Base-by-base conservation (phyloP, 2,797 vertebrate species). In the Takifugu ocellatus region DNA sequence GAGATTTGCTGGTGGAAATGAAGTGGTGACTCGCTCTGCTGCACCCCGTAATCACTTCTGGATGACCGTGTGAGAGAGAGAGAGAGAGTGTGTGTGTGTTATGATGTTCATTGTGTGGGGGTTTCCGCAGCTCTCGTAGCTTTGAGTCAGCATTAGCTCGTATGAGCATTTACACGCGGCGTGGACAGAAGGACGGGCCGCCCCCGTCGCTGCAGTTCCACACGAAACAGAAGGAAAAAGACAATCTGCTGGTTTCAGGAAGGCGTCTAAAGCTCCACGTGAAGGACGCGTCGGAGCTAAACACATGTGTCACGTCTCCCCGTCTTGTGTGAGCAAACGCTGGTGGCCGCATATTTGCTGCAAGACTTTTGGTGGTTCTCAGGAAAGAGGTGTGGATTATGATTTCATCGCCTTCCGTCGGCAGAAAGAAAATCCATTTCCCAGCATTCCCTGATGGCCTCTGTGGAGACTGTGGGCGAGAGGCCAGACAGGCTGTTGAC, bases 361-460 rank as follows among this genome's bases (percentile, higher is more conserved):
- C 56, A 27, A 61, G 66, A 64, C 45, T 50, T 65, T 78, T 75
- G 67, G 68, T 85, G 81, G 72, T 72, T 78, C 73, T 85, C 79
- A 77, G 69, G 56, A 68, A 62, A 68, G 77, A 76, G 67, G 66
- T 62, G 69, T 60, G 61, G 53, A 83, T 88, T 82, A 87, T 84
- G 89, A 82, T 86, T 87, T 88, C 71, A 85, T 84, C 50, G 55
- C 53, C 49, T 33, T 70, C 55, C 52, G 39, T 54, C 54, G 73
- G 75, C 71, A 72, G 64, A 68, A 56, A 75, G 54, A 56, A 54
- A 70, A 77, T 84, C 59, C 25, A 63, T 74, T 83, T 78, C 69
- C 77, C 68, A 56, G 72, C 59, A 64, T 81, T 79, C 78, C 79
- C 82, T 42, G 58, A 55, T 67, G 83, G 55, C 69, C 0, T 2